phyloP scores from a whole-genome alignment of 2,888 invertebrate species.

The Pimpla rufipes region DNA sequence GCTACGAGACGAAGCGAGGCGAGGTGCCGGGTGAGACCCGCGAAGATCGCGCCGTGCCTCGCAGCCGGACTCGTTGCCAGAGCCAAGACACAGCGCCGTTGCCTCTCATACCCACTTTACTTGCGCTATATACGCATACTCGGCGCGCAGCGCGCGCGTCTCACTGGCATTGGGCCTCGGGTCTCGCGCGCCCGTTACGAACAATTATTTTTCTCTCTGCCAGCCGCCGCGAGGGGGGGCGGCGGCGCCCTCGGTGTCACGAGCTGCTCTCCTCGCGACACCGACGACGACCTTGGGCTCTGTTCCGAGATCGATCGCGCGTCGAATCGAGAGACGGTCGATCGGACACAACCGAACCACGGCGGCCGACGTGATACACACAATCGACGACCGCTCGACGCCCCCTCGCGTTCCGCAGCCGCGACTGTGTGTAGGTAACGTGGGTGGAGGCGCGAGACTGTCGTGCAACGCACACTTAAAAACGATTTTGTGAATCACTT shows the following conservation, averaged over 20 bases:
- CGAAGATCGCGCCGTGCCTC: slow-evolving; percentile 27
- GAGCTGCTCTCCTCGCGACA: too few relatives aligned
- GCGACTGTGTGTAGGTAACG: not conserved
- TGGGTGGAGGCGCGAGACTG: not conserved
- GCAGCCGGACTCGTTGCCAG: slow-evolving; percentile 50
- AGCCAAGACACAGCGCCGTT: slow-evolving; percentile 50
- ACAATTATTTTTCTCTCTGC: slow-evolving; percentile 61
- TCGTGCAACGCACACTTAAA: not conserved
- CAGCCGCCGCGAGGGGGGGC: too few relatives aligned
- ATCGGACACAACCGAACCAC: too few relatives aligned
- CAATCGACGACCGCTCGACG: not conserved
- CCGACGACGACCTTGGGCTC: slow-evolving; percentile 35
- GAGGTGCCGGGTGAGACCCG: not conserved
- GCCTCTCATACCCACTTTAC: slow-evolving; percentile 43
- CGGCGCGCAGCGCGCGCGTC: slow-evolving; percentile 52
- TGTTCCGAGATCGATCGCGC: slow-evolving; percentile 34
- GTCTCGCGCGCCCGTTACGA: slow-evolving; percentile 36
- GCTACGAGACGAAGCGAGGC: slow-evolving; percentile 21
- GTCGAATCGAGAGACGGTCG: slow-evolving; percentile 23
- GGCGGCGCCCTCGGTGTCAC: slow-evolving; percentile 44
- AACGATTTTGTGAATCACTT: slow-evolving; percentile 2
- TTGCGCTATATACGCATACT: not conserved
- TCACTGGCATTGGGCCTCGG: slow-evolving; percentile 69
- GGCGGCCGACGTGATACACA: too few relatives aligned
- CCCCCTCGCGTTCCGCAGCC: not conserved